A percentile compares a stretch with the other conserved stretches of the same genome.
Conservation (phyloP, 2,797 vertebrate genomes). For the Octomys mimax region DNA sequence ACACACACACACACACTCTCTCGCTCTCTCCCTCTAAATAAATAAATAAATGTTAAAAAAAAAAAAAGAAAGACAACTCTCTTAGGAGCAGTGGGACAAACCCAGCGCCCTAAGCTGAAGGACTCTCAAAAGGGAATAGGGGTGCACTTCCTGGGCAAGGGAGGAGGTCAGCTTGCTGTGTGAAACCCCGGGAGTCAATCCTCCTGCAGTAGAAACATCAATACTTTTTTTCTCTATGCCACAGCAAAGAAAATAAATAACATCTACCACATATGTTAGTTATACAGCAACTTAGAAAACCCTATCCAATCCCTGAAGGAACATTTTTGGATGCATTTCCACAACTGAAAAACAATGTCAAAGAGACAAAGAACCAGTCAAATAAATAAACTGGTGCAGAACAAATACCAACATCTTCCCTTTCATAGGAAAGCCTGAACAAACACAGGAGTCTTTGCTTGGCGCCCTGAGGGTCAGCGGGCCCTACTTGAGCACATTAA, state of each 20-base stretch:
- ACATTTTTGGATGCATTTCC: slow-evolving; percentile 25
- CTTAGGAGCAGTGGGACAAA: slow-evolving; percentile 33
- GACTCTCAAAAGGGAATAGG: background rate
- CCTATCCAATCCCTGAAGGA: background rate
- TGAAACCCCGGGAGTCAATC: background rate
- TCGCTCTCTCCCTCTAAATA: no score
- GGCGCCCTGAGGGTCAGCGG: slow-evolving; percentile 56
- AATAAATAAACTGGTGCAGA: slow-evolving; percentile 70
- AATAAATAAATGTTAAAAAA: no score
- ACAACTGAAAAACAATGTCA: slow-evolving; percentile 50
- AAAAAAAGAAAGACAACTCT: slow-evolving; percentile 22
- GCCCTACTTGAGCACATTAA: slow-evolving; percentile 5
- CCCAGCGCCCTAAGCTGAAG: background rate
- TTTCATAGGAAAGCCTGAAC: slow-evolving; percentile 76
- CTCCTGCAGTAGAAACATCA: slow-evolving; percentile 58
- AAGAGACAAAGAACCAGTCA: slow-evolving; percentile 58
- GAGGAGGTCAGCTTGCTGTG: slow-evolving; percentile 62
- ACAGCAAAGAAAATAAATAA: slow-evolving; percentile 58
- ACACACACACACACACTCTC: no score
- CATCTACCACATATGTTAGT: background rate
- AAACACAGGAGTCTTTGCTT: slow-evolving; percentile 74
- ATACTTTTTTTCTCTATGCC: slow-evolving; percentile 12
- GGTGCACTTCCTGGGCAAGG: slow-evolving; percentile 68
- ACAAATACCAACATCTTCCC: slow-evolving; percentile 74
- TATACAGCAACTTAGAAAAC: slow-evolving; percentile 32